These are phyloP conservation scores for Boulengeromyrus knoepffleri DNA, from an alignment of 2,113 vertebrate species.

Conservation along the genomic window DNA sequence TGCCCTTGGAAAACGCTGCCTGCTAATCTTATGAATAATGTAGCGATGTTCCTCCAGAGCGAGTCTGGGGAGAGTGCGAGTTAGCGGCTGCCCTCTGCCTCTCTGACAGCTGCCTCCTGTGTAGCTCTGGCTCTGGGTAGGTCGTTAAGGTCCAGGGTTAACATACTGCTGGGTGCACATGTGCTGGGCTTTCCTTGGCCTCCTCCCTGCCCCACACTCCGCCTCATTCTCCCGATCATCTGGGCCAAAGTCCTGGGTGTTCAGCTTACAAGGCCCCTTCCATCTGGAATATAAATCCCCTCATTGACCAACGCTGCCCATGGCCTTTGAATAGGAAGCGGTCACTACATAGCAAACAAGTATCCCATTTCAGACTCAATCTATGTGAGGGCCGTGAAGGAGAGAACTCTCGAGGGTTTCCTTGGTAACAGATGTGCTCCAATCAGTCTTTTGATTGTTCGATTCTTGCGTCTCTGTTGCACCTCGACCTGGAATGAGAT, in stretches of 20 bases:
- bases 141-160: not conserved
- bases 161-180: not conserved
- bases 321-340: not conserved
- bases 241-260: not conserved
- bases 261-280: not conserved
- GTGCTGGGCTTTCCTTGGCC: not conserved
- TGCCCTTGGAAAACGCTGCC: not conserved
- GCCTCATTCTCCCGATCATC: not conserved
- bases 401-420: not conserved
- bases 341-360: not conserved
- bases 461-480: not conserved
- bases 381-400: not conserved
- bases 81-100: not conserved
- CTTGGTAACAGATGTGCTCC: not conserved
- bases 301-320: not conserved
- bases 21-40: constrained; percentile 8
- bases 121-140: not conserved
- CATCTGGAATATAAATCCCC: not conserved
- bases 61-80: not conserved
- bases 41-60: not conserved
- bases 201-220: not conserved
- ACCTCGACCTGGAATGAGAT: not conserved
- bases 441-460: not conserved
- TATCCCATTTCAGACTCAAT: not conserved
- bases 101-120: not conserved